Evolutionary conservation across 2,797 vertebrate genomes (phyloP).

Genomic region (Hoplostethus mediterraneus): DNA sequence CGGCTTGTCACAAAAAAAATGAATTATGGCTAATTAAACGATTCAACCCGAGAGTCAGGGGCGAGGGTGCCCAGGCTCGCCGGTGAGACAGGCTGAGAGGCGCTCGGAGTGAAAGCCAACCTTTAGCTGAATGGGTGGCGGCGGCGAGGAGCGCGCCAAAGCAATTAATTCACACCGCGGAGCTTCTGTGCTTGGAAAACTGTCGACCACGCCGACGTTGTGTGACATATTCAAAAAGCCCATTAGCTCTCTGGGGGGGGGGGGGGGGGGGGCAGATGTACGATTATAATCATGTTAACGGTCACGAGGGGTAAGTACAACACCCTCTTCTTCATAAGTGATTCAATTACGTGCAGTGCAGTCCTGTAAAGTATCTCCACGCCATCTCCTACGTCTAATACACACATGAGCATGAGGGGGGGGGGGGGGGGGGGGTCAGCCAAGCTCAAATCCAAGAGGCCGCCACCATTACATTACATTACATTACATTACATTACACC

Average conservation of each 20-base stretch:
- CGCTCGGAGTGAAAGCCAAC: constrained; percentile 5
- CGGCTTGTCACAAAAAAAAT: constrained; percentile 44
- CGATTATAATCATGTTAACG: no score
- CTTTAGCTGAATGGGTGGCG: constrained; percentile 25
- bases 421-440: no score
- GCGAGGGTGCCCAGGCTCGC: no score
- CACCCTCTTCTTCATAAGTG: neutral
- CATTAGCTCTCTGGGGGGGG: neutral
- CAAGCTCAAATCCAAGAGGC: no score
- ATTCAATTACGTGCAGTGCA: no score
- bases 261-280: neutral
- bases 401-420: neutral
- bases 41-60: no score
- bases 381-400: no score
- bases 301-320: neutral
- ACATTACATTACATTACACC: no score
- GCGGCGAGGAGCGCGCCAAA: constrained; percentile 6
- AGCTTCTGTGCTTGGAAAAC: neutral
- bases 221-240: constrained; percentile 1
- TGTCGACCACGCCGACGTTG: neutral
- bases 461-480: no score
- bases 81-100: neutral
- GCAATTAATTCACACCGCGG: constrained; percentile 17
- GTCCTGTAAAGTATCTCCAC: no score
- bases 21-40: constrained; percentile 73